Evolutionary conservation across 2,113 vertebrate species (phyloP), one percentile per base, ranked within the genome.

Genomic region (Actinemys pallida): DNA sequence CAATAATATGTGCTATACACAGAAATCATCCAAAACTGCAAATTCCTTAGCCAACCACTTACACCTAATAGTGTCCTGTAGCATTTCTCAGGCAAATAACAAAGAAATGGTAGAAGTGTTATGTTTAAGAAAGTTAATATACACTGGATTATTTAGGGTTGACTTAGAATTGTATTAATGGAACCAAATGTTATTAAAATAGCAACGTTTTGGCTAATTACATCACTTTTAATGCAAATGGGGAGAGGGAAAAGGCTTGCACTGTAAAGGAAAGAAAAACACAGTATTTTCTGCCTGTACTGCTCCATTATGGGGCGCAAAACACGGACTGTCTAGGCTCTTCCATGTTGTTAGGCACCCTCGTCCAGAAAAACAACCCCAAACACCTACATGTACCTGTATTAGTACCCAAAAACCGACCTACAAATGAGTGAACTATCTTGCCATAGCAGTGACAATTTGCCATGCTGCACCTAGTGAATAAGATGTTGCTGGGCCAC

Each of bases 151-250:
- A 81, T 81, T 81, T n/a, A 31, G 31, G 35, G 25, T 45, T 27
- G 27, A 14, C 10, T 0, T 50, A 14, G n/a, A 29, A 57, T 16
- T 83, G 25, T 10, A 54, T 0, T 0, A 35, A 62, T 56, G 45
- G 52, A 90, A 59, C 50, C 7, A 79, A 90, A 82, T 1, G 0
- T 45, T 78, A n/a, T 4, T 3, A 90, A 59, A 65, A 65, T 65
- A 16, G 59, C 13, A 65, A 65, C 8, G 13, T 31, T 65, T 65
- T 65, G 16, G 13, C 31, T 35, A 65, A 65, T 35, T 35, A 65
- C 31, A 65, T 65, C 59, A 35, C 59, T 65, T 65, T 65, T 65
- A 65, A 65, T 65, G 31, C 59, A 29, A 31, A 65, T 35, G 59
- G 59, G 14, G 3, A 31, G 31, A 62, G 59, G 59, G 29, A 65